phyloP scores from a whole-genome alignment of 2,113 vertebrate genomes.

The Abramis brama region DNA sequence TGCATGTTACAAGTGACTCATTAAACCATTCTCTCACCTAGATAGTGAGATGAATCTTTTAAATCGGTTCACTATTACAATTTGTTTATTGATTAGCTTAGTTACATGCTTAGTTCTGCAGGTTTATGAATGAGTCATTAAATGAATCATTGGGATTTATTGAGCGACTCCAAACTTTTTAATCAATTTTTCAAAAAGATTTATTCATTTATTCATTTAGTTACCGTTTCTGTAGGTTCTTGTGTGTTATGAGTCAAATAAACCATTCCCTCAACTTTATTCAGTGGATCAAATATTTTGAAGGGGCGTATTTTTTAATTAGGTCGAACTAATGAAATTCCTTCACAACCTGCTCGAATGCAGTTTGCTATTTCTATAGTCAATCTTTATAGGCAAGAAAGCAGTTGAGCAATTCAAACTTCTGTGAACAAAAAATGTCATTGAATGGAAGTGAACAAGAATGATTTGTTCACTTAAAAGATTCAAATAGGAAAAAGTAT shows the following conservation, averaged over 20 bases:
- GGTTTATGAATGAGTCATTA: neutral
- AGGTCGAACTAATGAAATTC: neutral
- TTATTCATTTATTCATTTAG: neutral
- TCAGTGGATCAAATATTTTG: neutral
- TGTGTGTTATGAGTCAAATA: neutral
- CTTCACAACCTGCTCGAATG: neutral
- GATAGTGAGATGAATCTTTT: neutral
- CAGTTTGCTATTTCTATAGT: neutral
- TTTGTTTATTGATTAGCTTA: neutral
- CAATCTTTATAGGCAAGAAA: neutral
- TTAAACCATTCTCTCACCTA: neutral
- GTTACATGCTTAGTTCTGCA: neutral
- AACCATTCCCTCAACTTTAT: neutral
- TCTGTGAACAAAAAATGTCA: neutral
- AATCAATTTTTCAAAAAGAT: neutral
- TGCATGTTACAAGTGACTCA: neutral
- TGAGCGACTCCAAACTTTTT: neutral
- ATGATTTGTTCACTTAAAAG: neutral
- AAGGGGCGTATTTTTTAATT: neutral
- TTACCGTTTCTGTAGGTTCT: neutral
- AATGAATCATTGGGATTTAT: neutral
- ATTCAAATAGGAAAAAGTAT: neutral
- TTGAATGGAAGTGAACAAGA: neutral
- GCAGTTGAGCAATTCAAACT: neutral
- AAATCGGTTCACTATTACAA: neutral